These are phyloP conservation scores for Sorex maritimensis DNA, from an alignment of 2,797 vertebrate genomes.

Conservation along the genomic window DNA sequence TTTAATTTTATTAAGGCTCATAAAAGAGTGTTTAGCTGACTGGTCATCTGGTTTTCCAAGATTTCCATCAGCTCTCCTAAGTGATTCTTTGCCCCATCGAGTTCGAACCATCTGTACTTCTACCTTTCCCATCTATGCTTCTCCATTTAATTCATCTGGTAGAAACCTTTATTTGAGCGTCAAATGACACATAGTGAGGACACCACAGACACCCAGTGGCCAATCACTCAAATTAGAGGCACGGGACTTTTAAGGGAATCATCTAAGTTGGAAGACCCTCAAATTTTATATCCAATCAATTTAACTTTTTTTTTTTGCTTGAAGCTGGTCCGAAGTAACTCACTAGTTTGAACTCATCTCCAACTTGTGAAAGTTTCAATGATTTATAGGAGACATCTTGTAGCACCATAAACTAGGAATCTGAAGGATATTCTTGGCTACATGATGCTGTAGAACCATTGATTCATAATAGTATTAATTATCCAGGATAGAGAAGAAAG, in stretches of 20 bases:
- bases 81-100: not conserved
- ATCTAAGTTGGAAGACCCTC: not conserved
- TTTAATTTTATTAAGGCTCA: not conserved
- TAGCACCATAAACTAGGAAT: not conserved
- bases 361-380: not conserved
- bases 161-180: not conserved
- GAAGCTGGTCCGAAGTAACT: not conserved
- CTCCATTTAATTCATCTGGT: not conserved
- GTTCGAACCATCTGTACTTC: not conserved
- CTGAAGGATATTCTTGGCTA: conserved; percentile 19
- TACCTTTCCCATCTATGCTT: not conserved
- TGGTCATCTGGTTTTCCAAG: conserved; percentile 1
- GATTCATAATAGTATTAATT: not conserved
- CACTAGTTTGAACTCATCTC: conserved; percentile 18
- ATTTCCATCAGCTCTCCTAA: not conserved
- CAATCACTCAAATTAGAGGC: conserved; percentile 34
- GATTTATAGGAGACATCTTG: not conserved
- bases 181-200: not conserved
- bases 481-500: conserved; percentile 26
- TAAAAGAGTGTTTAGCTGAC: not conserved
- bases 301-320: not conserved
- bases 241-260: not conserved
- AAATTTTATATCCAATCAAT: conserved; percentile 29
- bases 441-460: not conserved
- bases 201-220: not conserved